Evolutionary conservation across 2,888 invertebrate species (phyloP).

Genomic region (Disparrhopalites patrizii): DNA sequence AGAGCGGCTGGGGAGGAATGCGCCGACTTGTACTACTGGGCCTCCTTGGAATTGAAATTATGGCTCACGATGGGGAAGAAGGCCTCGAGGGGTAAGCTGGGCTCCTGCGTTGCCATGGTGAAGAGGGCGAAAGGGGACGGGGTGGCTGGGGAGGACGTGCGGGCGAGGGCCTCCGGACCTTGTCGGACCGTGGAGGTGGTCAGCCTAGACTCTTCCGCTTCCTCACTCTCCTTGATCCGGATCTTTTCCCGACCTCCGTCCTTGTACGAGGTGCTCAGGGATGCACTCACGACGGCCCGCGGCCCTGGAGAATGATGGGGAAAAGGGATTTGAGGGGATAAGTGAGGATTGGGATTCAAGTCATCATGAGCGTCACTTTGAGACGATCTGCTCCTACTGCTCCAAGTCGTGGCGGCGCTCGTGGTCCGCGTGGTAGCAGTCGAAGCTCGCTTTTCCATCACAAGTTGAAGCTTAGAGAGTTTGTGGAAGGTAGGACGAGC

Average conservation of each 20-base stretch:
- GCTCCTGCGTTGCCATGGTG: slow-evolving; percentile 72
- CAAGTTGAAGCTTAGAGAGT: slow-evolving; percentile 15
- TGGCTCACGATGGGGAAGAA: slow-evolving; percentile 70
- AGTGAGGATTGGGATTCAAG: no score
- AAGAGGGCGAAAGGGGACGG: slow-evolving; percentile 52
- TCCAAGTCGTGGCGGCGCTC: neutral
- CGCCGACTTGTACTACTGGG: no score
- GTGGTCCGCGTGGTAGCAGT: slow-evolving; percentile 1
- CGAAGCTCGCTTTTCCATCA: slow-evolving; percentile 19
- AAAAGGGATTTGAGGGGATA: slow-evolving; percentile 1
- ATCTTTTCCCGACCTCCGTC: slow-evolving; percentile 5
- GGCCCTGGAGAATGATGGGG: slow-evolving; percentile 8
- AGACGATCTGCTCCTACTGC: neutral
- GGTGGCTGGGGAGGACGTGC: neutral
- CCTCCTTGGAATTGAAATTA: slow-evolving; percentile 54
- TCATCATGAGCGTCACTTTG: neutral
- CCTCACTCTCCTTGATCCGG: slow-evolving; percentile 18
- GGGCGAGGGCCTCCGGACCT: neutral
- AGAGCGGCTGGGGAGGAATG: no score
- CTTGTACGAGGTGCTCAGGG: slow-evolving; percentile 15
- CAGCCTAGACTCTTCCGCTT: slow-evolving; percentile 17
- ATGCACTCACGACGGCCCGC: slow-evolving; percentile 15
- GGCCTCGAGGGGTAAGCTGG: slow-evolving; percentile 73
- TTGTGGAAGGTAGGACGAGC: neutral
- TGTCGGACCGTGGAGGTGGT: slow-evolving; percentile 22